Evolutionary conservation across 2,888 invertebrate genomes (phyloP).

Genomic region (Hylaea fasciaria): DNA sequence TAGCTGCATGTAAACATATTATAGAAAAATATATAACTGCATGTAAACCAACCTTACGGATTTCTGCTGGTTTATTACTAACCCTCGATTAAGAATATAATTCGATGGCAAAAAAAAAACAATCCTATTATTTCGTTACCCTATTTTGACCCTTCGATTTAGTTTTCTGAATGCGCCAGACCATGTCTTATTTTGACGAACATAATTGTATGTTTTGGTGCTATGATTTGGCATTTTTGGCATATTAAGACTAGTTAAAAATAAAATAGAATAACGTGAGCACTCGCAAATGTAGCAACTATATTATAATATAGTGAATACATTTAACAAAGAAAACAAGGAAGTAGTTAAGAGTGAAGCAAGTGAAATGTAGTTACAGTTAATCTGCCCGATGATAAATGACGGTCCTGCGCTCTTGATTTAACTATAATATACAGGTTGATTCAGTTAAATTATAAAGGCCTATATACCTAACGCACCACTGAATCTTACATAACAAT

Average conservation of each 20-base stretch:
- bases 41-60: too few relatives aligned
- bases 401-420: slow-evolving; percentile 40
- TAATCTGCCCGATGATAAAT: slow-evolving; percentile 47
- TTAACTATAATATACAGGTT: slow-evolving; percentile 32
- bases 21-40: too few relatives aligned
- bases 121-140: background rate
- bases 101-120: too few relatives aligned
- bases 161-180: background rate
- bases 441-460: slow-evolving; percentile 1
- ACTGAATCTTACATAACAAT: too few relatives aligned
- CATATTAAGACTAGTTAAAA: background rate
- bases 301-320: too few relatives aligned
- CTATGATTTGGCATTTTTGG: background rate
- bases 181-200: background rate
- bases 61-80: background rate
- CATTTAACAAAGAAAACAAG: slow-evolving; percentile 18
- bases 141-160: background rate
- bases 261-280: too few relatives aligned
- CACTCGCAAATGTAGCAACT: too few relatives aligned
- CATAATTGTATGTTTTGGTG: slow-evolving; percentile 1
- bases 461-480: too few relatives aligned
- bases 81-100: background rate
- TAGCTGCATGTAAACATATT: too few relatives aligned
- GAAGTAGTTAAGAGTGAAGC: slow-evolving; percentile 36
- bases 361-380: slow-evolving; percentile 41